Percentiles rank a stretch among this genome's conserved stretches.
Evolutionary conservation across 2,888 invertebrate species (phyloP).

Genomic region (Tinea semifulvella): DNA sequence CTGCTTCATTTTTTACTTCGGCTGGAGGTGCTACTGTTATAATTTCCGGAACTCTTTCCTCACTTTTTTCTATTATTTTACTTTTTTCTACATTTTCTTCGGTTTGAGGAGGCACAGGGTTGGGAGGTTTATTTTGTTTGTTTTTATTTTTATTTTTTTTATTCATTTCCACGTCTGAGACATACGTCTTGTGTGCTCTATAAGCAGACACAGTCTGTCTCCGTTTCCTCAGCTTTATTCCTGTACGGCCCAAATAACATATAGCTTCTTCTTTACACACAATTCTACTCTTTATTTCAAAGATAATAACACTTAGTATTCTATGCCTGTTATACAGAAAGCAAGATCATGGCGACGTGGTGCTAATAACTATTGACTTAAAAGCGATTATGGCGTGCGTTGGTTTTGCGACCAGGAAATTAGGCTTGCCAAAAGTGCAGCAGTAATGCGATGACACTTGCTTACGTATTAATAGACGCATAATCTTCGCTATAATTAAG

Average conservation of each 20-base stretch:
- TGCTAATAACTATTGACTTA: not conserved
- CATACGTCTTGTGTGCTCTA: constrained; percentile 8
- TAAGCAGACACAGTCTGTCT: not conserved
- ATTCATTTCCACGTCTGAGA: constrained; percentile 38
- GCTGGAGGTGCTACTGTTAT: constrained; percentile 23
- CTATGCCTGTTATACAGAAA: too few relatives aligned
- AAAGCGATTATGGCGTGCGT: not conserved
- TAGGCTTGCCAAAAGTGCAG: constrained; percentile 34
- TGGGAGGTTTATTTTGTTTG: constrained; percentile 30
- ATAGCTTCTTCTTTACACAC: not conserved
- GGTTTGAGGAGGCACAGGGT: constrained; percentile 21
- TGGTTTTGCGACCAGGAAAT: constrained; percentile 30
- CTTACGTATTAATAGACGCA: constrained; percentile 4
- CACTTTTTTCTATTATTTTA: constrained; percentile 14
- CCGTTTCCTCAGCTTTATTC: constrained; percentile 2
- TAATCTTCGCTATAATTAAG: not conserved
- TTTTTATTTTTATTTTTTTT: constrained; percentile 48
- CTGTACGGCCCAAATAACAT: constrained; percentile 6
- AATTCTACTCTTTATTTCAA: not conserved
- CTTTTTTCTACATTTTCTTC: constrained; percentile 16
- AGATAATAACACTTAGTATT: not conserved
- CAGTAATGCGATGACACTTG: constrained; percentile 2
- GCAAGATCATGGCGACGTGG: too few relatives aligned
- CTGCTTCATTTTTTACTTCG: constrained; percentile 20
- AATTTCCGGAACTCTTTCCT: constrained; percentile 28